Conservation (phyloP, 2,888 invertebrate species). For the Lottia gigantea region DNA sequence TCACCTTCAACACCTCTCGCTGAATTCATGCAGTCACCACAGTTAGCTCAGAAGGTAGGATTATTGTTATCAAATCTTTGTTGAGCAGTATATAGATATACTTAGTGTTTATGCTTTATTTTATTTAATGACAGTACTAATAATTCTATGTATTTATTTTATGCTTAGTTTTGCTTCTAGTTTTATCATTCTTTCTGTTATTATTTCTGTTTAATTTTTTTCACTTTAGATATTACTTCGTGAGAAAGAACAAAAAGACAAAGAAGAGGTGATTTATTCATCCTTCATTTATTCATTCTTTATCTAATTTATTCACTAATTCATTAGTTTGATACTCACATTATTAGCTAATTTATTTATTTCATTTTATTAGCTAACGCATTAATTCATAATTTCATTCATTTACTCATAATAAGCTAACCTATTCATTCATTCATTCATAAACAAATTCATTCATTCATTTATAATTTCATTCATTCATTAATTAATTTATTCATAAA, state of each 20-base stretch:
- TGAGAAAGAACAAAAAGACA: slow-evolving; percentile 34
- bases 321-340: not conserved
- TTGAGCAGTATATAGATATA: no score
- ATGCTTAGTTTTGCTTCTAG: not conserved
- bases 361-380: no score
- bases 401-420: not conserved
- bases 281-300: slow-evolving; percentile 14
- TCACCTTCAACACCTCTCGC: slow-evolving; percentile 46
- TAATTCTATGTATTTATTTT: slow-evolving; percentile 5
- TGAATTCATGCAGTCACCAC: slow-evolving; percentile 54
- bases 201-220: not conserved
- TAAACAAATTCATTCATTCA: not conserved
- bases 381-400: no score
- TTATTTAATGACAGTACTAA: not conserved
- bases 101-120: no score
- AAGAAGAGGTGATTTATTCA: slow-evolving; percentile 31
- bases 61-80: no score
- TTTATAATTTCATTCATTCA: no score
- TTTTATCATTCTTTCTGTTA: not conserved
- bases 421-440: not conserved
- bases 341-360: no score
- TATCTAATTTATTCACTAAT: no score
- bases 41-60: slow-evolving; percentile 50
- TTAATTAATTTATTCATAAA: no score
- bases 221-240: slow-evolving; percentile 35